Base-by-base conservation (phyloP, 2,888 invertebrate species). In the Mycalesis mineus region DNA sequence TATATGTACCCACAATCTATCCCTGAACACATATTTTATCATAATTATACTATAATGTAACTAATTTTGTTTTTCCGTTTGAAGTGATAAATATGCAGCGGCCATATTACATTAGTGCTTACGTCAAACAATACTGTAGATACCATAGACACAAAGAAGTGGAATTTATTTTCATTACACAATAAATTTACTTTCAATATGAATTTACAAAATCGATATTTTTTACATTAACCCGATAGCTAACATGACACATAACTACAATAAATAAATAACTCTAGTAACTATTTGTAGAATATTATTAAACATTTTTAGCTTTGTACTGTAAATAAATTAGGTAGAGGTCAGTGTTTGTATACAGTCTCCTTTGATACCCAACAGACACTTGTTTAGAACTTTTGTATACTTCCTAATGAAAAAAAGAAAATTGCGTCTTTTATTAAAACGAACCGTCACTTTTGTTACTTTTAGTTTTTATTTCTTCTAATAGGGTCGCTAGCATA, bases 301-400 rank as follows among this genome's bases (percentile, higher is more conserved):
- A 71, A 75, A 69, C 75, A 71, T 68, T 70, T 67, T 83, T 82
- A 82, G 85, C 82, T 81, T 84, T 77, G 77, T 77, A 77, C 70
- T 88, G 88, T 88, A 88, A 80, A 88, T 88, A 86, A 53, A 50
- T 51, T 58, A 53, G 70, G 74, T 80, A 85, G 77, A 80, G 71
- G 81, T 81, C 81, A 78, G 75, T 81, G 80, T 84, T 82, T 84
- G 80, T 80, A 83, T 75, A 81, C 81, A 77, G 73, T 78, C 76
- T 80, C 77, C 79, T 82, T 84, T 84, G 80, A 79, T 84, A 85
- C 71, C 68, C 68, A 72, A 82, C 75, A 74, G 71, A 82, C 77
- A 74, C 72, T 72, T 77, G 78, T 79, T 77, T 84, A 84, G 80
- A 78, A 72, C 68, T 84, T 86, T 84, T 86, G 76, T 88, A 85